phyloP scores from a whole-genome alignment of 2,797 vertebrate genomes.

The Tapirus indicus region DNA sequence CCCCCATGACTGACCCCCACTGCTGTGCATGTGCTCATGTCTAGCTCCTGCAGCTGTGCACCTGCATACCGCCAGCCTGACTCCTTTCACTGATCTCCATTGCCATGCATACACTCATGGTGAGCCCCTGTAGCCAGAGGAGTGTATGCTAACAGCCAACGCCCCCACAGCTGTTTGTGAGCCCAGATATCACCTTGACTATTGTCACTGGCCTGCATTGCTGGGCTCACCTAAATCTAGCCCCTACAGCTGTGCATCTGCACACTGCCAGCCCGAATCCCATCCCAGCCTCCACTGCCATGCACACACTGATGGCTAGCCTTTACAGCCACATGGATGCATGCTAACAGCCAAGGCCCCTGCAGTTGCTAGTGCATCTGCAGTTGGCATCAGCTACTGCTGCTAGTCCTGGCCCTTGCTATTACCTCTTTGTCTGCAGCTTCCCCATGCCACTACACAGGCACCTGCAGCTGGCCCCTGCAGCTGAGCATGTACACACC shows the following conservation, averaged over 20 bases:
- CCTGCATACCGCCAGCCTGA: not conserved
- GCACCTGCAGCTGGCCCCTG: not conserved
- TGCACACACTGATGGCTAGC: not conserved
- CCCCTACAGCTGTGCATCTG: not conserved
- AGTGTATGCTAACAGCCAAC: not conserved
- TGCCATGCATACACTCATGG: not conserved
- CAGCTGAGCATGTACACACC: not conserved
- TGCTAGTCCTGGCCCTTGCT: not conserved
- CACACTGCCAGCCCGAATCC: not conserved
- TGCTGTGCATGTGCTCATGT: not conserved
- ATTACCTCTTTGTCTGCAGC: not conserved
- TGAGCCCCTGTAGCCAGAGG: not conserved
- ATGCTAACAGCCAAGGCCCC: not conserved
- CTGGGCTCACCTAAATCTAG: not conserved
- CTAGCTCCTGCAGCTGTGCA: not conserved
- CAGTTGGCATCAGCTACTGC: not conserved
- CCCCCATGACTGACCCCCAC: not conserved
- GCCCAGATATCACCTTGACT: not conserved
- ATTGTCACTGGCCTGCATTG: not conserved
- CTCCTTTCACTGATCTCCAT: not conserved
- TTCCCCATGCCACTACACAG: not conserved
- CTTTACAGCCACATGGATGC: not conserved
- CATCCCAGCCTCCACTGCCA: not conserved
- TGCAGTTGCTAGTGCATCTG: not conserved
- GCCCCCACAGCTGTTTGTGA: not conserved